Evolutionary conservation across 2,113 vertebrate genomes (phyloP), one percentile per base, ranked within the genome.

Genomic region (Sinosuthora webbiana): DNA sequence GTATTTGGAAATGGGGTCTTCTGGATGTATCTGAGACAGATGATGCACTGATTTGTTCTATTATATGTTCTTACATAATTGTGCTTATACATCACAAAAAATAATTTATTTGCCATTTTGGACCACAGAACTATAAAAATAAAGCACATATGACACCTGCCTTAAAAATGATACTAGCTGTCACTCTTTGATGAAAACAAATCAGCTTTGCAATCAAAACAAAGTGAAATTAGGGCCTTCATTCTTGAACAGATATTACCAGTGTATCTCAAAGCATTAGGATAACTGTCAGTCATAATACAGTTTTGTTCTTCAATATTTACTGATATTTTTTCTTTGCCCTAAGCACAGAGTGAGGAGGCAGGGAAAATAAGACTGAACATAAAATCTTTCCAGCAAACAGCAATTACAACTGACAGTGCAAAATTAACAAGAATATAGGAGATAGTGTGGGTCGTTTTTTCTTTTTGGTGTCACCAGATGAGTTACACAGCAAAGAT

Each of bases 191-290:
- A 90, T 68, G 83, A 56, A 95, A 83, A 33, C 20, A 87, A 83
- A 96, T 80, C 79, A 93, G 62, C 55, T 90, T 53, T 82, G 62
- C 86, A 93, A 56, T 68, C 75, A 85, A 84, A 88, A 86, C 24
- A 77, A 89, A 91, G 69, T 78, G 70, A 94, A 95, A 94, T 94
- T 52, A 95, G 49, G 25, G 31, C 47, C 39, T 89, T 90, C 12
- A 52, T 74, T 93, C 65, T 78, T 85, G 33, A 89, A 69, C 5
- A 77, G 70, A 59, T 18, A 92, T 87, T 93, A 89, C 11, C 33
- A 78, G 41, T 16, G 15, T 50, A 83, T 96, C 94, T 89, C 62
- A 90, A 82, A 96, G 63, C 84, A 94, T 90, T 94, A 95, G 30
- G 57, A 80, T 84, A 83, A 87, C 73, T 89, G 76, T 89, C 89